Percentiles rank a stretch among this genome's conserved stretches.
phyloP scores from a whole-genome alignment of 2,797 vertebrate genomes.

The Anguilla obscura region DNA sequence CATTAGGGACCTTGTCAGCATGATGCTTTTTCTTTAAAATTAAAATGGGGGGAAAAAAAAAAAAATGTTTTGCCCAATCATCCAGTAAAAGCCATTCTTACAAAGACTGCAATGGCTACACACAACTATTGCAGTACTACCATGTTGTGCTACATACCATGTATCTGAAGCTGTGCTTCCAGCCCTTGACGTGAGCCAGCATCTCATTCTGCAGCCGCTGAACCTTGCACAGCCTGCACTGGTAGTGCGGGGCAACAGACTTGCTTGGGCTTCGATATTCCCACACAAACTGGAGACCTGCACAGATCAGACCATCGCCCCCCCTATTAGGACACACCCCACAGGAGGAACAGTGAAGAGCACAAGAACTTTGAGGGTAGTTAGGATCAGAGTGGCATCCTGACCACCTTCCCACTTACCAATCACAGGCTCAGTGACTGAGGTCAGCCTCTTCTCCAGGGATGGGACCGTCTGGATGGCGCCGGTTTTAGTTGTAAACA shows the following conservation, averaged over 20 bases:
- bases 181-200: slow-evolving; percentile 71
- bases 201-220: slow-evolving; percentile 71
- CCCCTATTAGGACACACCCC: background rate
- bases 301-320: slow-evolving; percentile 28
- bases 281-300: slow-evolving; percentile 79
- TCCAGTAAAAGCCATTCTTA: background rate
- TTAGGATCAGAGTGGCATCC: background rate
- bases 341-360: background rate
- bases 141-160: slow-evolving; percentile 58
- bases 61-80: background rate
- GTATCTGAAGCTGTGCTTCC: slow-evolving; percentile 76
- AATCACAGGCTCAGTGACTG: slow-evolving; percentile 61
- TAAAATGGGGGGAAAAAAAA: background rate
- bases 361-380: background rate
- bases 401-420: slow-evolving; percentile 61
- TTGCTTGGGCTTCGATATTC: slow-evolving; percentile 79
- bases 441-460: slow-evolving; percentile 65
- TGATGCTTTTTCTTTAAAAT: slow-evolving; percentile 65
- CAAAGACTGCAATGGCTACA: background rate
- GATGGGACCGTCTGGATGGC: slow-evolving; percentile 67
- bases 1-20: slow-evolving; percentile 59
- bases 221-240: slow-evolving; percentile 75
- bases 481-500: slow-evolving; percentile 63
- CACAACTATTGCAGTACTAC: background rate
- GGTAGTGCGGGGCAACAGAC: slow-evolving; percentile 74